A percentile compares a stretch with the other conserved stretches of the same genome.
These are phyloP conservation scores for Grammomys dolichurus DNA, from an alignment of 2,113 vertebrate genomes.

Conservation along the genomic window DNA sequence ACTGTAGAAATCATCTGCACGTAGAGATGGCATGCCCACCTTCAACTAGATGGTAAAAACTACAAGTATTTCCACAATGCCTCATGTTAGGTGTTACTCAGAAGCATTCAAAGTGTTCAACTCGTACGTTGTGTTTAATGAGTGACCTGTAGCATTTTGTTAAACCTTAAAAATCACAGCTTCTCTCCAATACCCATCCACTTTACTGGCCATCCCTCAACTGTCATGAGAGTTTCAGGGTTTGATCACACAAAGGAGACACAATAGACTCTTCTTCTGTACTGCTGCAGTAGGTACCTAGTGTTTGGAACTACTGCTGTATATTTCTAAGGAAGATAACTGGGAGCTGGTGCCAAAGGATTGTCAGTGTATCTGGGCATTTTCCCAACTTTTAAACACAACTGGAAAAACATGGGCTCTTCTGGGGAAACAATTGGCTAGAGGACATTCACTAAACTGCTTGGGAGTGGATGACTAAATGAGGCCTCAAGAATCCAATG, in stretches of 20 bases:
- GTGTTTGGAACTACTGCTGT: not conserved
- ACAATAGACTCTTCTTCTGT: not conserved
- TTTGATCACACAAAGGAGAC: not conserved
- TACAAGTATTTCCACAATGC: not conserved
- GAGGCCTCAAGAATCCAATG: slow-evolving; percentile 22
- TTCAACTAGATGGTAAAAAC: not conserved
- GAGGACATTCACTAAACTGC: slow-evolving; percentile 72
- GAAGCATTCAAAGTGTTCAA: not conserved
- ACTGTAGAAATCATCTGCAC: not conserved
- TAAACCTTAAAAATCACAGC: not conserved
- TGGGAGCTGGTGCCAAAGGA: slow-evolving; percentile 65
- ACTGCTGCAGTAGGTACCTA: not conserved
- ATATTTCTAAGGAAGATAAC: slow-evolving; percentile 20
- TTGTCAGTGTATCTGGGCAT: slow-evolving; percentile 72
- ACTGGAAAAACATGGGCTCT: slow-evolving; percentile 78
- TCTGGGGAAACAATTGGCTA: slow-evolving; percentile 67
- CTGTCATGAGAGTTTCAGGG: not conserved
- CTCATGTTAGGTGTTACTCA: not conserved
- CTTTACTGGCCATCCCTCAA: not conserved
- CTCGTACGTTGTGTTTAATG: not conserved
- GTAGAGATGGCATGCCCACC: not conserved
- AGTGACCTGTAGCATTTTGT: not conserved
- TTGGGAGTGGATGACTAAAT: slow-evolving; percentile 42
- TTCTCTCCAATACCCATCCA: not conserved
- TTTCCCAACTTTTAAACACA: slow-evolving; percentile 74